These are phyloP conservation scores for Tetanocera ferruginea DNA, from an alignment of 2,888 invertebrate genomes.

Conservation along the genomic window DNA sequence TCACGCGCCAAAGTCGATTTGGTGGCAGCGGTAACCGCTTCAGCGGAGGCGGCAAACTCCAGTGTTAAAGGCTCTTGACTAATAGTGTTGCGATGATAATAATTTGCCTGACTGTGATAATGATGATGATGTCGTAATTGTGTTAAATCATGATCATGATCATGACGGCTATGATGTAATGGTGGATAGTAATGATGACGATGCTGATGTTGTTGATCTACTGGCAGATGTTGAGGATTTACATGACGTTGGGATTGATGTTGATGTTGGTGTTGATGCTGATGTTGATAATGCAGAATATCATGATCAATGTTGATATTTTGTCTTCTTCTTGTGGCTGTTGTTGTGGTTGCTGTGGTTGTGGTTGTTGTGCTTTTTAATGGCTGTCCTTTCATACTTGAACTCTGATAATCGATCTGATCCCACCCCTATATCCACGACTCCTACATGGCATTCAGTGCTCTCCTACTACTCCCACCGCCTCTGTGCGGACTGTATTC, in stretches of 20 bases:
- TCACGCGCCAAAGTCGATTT: constrained; percentile 39
- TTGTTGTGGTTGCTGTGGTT: background rate
- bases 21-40: background rate
- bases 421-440: constrained; percentile 72
- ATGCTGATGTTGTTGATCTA: constrained; percentile 48
- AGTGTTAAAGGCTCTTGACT: constrained; percentile 47
- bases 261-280: constrained; percentile 13
- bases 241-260: constrained; percentile 2
- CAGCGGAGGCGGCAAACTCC: constrained; percentile 54
- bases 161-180: constrained; percentile 42
- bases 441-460: constrained; percentile 72
- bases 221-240: constrained; percentile 39
- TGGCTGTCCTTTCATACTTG: constrained; percentile 12
- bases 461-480: constrained; percentile 71
- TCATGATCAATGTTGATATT: constrained; percentile 52
- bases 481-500: constrained; percentile 71
- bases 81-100: constrained; percentile 11
- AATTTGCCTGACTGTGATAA: constrained; percentile 32
- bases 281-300: constrained; percentile 48
- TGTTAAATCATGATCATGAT: constrained; percentile 44
- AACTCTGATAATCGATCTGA: constrained; percentile 65
- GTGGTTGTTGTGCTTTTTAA: constrained; percentile 29
- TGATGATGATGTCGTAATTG: constrained; percentile 19
- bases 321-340: constrained; percentile 37
- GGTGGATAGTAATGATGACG: constrained; percentile 39